Evolutionary conservation across 2,888 invertebrate genomes (phyloP), one percentile per base, ranked within the genome.

Genomic region (Pharmacophagus antenor): DNA sequence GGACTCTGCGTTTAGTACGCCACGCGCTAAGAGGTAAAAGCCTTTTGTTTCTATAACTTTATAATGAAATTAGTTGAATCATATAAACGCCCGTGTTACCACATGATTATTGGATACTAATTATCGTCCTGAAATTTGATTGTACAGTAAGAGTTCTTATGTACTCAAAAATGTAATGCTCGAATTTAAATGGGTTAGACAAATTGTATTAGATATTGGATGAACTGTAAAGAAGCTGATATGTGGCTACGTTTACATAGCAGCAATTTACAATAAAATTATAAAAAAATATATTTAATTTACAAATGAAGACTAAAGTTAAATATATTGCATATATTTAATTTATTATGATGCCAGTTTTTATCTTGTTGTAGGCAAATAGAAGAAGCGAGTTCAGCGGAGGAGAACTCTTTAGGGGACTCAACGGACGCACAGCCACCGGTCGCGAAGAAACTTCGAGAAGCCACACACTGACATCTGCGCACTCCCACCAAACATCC

Each of bases 371-470:
- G 20, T 82, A 91, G 91, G 75, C 84, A 80, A 83, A 78, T 89
- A 74, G 91, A 91, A 72, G 91, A 91, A 69, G 91, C 87, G 64
- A 91, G 91, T 77, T 91, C 91, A 65, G 84, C 89, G 63, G 90
- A 91, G 75, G 92, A 92, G 80, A 92, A 88, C 80, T 92, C 92
- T 55, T 81, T 92, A 73, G 91, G 86, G 62, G 86, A 88, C 67
- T 75, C 82, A 15, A 65, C 73, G 54, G 88, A 86, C 65, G 84
- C 82, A 68, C 65, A 75, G 25, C 69, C 75, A 70, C 80, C 82
- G 70, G 75, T 79, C 69, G 81, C 83, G 66, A 92, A 91, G 86
- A 90, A 89, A 72, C 79, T 84, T 55, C 82, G 91, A 66, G 90
- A 88, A 72, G 84, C 84, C 76, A 83, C 88, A 64, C 89, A 89